phyloP scores from a whole-genome alignment of 2,113 vertebrate genomes.

The Tragelaphus imberbis region DNA sequence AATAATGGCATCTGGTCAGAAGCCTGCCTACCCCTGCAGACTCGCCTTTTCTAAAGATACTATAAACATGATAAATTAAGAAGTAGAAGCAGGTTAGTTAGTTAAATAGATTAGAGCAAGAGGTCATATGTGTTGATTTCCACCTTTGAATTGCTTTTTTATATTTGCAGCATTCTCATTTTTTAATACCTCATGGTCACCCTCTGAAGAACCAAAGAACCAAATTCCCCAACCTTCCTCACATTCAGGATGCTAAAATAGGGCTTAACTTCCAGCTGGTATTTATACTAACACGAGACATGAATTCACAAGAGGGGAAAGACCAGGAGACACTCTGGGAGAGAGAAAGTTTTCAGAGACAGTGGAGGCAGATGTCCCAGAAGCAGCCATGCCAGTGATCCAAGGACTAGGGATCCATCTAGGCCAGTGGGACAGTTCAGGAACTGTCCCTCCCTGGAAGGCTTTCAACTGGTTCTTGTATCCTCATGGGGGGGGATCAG shows the following conservation, averaged over 20 bases:
- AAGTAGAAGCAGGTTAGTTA: neutral
- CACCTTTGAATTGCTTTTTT: neutral
- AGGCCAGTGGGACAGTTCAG: neutral
- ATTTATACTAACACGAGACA: neutral
- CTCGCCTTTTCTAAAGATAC: neutral
- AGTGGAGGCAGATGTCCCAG: neutral
- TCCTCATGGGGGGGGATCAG: neutral
- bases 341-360: neutral
- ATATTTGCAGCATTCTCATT: neutral
- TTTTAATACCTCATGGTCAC: neutral
- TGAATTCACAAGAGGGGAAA: neutral
- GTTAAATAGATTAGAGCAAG: neutral
- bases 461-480: neutral
- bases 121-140: neutral
- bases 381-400: fast-evolving
- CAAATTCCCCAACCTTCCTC: neutral
- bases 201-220: neutral
- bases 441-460: neutral
- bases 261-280: neutral
- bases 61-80: neutral
- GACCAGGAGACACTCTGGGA: neutral
- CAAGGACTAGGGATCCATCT: neutral
- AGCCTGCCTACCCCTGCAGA: too few species aligned
- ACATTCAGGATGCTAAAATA: neutral
- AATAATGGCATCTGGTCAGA: neutral